Evolutionary conservation across 2,888 invertebrate genomes (phyloP).

Genomic region (Trissoscelio sp.): DNA sequence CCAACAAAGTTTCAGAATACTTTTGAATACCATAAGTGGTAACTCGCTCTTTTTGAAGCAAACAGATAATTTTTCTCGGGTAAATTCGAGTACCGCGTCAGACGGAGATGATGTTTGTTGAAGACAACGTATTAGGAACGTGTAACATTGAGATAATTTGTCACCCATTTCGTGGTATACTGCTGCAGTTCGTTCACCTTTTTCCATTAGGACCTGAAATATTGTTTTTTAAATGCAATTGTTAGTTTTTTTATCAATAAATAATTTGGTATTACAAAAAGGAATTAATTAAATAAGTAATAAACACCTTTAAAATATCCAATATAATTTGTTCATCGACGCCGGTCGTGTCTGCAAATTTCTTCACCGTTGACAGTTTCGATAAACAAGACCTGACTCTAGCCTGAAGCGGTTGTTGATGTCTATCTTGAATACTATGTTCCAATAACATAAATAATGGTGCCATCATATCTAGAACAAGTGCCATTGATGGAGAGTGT

Average conservation of each 20-base stretch:
- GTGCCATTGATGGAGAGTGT: slow-evolving; percentile 88
- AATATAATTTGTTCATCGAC: slow-evolving; percentile 85
- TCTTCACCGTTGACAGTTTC: slow-evolving; percentile 86
- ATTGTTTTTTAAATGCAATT: neutral
- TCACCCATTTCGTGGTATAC: slow-evolving; percentile 88
- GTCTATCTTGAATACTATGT: slow-evolving; percentile 88
- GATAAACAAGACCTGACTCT: slow-evolving; percentile 87
- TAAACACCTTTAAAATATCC: slow-evolving; percentile 82
- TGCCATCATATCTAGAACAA: slow-evolving; percentile 88
- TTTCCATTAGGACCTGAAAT: slow-evolving; percentile 85
- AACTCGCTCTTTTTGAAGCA: slow-evolving; percentile 87
- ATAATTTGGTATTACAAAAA: neutral
- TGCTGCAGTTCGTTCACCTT: slow-evolving; percentile 87
- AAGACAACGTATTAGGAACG: slow-evolving; percentile 87
- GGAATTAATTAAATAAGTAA: neutral
- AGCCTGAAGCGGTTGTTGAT: slow-evolving; percentile 87
- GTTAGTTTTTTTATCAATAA: neutral
- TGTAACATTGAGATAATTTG: slow-evolving; percentile 87
- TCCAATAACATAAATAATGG: slow-evolving; percentile 88
- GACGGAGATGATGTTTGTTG: slow-evolving; percentile 82
- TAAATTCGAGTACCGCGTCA: slow-evolving; percentile 84
- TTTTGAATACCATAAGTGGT: slow-evolving; percentile 88
- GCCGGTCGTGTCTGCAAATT: slow-evolving; percentile 85
- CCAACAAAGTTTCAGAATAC: slow-evolving; percentile 88
- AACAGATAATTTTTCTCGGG: slow-evolving; percentile 85